Conservation (phyloP, 2,113 vertebrate genomes). For the Poeciliopsis turrubarensis region DNA sequence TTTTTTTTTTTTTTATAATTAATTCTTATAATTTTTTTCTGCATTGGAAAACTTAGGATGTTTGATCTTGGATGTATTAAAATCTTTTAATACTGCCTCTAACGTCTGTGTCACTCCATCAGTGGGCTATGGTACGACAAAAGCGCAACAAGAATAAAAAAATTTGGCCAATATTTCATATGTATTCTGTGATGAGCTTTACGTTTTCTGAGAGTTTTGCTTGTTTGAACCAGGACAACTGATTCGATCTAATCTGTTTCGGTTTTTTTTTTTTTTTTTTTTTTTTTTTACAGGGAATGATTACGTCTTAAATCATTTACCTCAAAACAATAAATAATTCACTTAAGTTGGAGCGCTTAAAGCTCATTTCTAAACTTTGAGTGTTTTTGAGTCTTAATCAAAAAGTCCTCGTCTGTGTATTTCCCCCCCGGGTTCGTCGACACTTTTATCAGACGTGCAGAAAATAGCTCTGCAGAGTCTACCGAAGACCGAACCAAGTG, state of each 20-base stretch:
- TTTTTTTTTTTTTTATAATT: neutral
- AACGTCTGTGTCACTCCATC: neutral
- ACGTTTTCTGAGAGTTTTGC: neutral
- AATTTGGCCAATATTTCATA: neutral
- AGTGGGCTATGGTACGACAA: neutral
- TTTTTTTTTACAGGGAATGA: no score
- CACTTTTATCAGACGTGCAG: neutral
- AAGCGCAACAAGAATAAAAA: neutral
- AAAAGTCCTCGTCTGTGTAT: neutral
- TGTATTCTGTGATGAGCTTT: neutral
- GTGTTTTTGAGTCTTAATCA: neutral
- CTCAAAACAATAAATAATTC: no score
- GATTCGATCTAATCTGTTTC: no score
- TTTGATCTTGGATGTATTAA: neutral
- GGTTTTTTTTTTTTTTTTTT: no score
- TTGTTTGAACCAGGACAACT: neutral
- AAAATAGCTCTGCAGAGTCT: neutral
- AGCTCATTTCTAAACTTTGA: no score
- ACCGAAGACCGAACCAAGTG: constrained; percentile 2
- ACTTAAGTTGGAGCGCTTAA: no score
- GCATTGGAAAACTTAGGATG: no score
- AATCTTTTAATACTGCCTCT: neutral
- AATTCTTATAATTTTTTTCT: neutral
- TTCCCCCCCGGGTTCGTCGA: neutral
- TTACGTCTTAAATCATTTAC: no score